Base-by-base conservation (phyloP, 2,888 invertebrate species). In the Laothoe populi region DNA sequence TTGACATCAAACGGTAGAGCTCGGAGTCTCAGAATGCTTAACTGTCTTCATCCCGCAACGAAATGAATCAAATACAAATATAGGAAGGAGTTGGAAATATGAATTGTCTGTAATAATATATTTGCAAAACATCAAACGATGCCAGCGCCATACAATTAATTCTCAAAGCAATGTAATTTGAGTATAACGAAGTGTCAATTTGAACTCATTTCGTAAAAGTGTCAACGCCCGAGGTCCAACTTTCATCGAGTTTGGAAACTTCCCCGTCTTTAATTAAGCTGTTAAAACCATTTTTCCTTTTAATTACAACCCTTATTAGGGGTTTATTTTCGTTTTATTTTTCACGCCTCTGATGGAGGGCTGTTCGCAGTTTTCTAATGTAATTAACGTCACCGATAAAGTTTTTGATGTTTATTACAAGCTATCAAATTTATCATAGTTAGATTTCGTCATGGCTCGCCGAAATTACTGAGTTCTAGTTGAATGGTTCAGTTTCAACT, bases 201-300 rank as follows among this genome's bases (percentile, higher is more conserved):
- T 53, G 53, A 35, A 53, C 31, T 35, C 53, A 53, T 53, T 53
- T 53, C 16, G 49, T n/a, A 53, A 10, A 21, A 53, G 53, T 53
- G 53, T 35, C 53, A 53, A 35, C 53, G 53, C 11, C 19, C 16
- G 31, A 26, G 23, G 13, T 35, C 49, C 49, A 53, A 53, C 31
- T 53, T 31, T 35, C 19, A 7, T 16, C 26, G 19, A 35, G 31
- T 19, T 53, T 53, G 10, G 31, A 53, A 53, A 53, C 53, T 53
- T 35, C 35, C 31, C 16, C 53, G 19, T 35, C 53, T 53, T 53
- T 53, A 53, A 53, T 53, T 53, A 53, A 35, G 53, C 53, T 53
- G 53, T 53, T 53, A 53, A 53, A 53, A 53, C 31, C 19, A 53
- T 53, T 53, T 53, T 53, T 53, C 53, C 53, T 53, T 53, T 53